Evolutionary conservation across 2,888 invertebrate genomes (phyloP).

Genomic region (Troides aeacus): DNA sequence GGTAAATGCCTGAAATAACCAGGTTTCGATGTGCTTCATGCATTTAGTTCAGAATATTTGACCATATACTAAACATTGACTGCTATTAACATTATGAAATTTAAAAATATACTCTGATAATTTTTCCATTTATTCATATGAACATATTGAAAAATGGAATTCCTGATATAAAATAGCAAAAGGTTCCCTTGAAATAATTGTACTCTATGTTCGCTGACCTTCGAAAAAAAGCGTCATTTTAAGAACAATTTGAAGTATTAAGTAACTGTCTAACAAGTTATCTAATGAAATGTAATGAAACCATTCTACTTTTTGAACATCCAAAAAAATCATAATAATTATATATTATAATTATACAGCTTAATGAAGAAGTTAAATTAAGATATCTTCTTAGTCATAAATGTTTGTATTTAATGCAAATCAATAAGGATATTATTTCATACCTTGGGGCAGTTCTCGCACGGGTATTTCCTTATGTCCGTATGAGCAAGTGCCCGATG

Average conservation of each 20-base stretch:
- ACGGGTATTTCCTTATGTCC: slow-evolving; percentile 91
- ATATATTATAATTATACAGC: too few species aligned
- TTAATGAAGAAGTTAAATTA: too few species aligned
- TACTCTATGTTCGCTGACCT: too few species aligned
- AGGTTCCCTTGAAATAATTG: too few species aligned
- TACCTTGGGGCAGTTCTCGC: slow-evolving; percentile 95
- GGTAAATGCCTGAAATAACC: slow-evolving; percentile 91
- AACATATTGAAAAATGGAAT: too few species aligned
- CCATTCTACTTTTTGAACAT: too few species aligned
- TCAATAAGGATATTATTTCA: slow-evolving; percentile 38
- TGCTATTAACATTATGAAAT: not conserved
- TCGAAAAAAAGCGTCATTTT: too few species aligned
- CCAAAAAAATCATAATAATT: too few species aligned
- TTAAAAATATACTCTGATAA: not conserved
- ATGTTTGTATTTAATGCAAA: not conserved
- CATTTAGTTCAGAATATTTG: slow-evolving; percentile 31
- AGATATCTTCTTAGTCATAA: not conserved
- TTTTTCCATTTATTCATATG: not conserved
- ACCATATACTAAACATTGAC: slow-evolving; percentile 10
- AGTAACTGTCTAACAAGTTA: too few species aligned
- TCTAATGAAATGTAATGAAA: too few species aligned
- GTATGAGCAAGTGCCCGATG: slow-evolving; percentile 91
- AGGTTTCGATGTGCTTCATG: slow-evolving; percentile 68
- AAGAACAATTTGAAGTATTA: too few species aligned
- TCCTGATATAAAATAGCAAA: too few species aligned